Percentiles rank a stretch among this genome's conserved stretches.
These are phyloP conservation scores for Phalloptychus januarius DNA, from an alignment of 2,797 vertebrate species.

Conservation along the genomic window DNA sequence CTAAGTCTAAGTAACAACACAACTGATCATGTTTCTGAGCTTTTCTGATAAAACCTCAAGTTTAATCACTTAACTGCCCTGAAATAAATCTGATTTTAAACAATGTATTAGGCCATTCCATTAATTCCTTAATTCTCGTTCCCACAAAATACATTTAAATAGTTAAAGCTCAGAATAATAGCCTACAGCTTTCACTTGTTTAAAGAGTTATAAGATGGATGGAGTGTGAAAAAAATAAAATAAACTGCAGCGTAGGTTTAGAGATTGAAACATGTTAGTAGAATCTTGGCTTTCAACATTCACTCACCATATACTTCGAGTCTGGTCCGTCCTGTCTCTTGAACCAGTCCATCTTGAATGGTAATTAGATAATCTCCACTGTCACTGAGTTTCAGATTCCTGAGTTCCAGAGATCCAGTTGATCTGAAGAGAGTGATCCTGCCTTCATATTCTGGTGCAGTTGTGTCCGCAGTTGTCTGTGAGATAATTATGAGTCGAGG, in stretches of 20 bases:
- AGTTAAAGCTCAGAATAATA: background rate
- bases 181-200: background rate
- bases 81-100: too few relatives aligned
- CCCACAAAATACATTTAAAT: too few relatives aligned
- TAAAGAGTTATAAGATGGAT: background rate
- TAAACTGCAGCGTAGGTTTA: background rate
- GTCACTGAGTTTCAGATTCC: background rate
- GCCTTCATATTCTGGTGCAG: background rate
- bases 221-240: background rate
- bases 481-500: fast-evolving
- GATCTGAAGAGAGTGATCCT: slow-evolving; percentile 4
- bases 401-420: slow-evolving; percentile 5
- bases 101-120: too few relatives aligned
- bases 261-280: background rate
- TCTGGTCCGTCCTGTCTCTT: fast-evolving
- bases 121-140: too few relatives aligned
- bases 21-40: too few relatives aligned
- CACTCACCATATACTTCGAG: background rate
- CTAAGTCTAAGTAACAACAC: too few relatives aligned
- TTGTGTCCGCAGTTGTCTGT: fast-evolving
- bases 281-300: background rate
- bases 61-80: too few relatives aligned
- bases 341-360: fast-evolving
- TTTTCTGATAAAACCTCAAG: too few relatives aligned
- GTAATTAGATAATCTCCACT: background rate